These are phyloP conservation scores for Oscheius sp. DNA, from an alignment of 2,888 invertebrate species.

Conservation along the genomic window DNA sequence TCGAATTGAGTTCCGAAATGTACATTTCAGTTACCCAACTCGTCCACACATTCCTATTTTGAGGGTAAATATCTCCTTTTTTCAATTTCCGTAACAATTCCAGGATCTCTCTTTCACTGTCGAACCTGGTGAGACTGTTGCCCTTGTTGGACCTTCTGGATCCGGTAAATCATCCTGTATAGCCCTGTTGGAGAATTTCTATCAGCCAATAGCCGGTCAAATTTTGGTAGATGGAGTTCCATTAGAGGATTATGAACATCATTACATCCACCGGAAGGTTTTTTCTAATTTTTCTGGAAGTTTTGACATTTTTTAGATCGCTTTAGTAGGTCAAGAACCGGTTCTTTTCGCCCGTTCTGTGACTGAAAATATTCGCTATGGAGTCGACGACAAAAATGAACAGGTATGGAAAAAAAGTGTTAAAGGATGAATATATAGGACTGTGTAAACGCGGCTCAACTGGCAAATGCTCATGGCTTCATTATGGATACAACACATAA, in stretches of 20 bases:
- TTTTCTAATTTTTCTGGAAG: not conserved
- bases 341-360: constrained; percentile 72
- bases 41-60: constrained; percentile 81
- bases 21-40: constrained; percentile 86
- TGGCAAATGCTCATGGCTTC: constrained; percentile 73
- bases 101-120: constrained; percentile 72
- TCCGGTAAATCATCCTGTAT: constrained; percentile 73
- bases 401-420: constrained; percentile 26
- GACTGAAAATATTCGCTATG: constrained; percentile 67
- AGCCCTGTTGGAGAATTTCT: constrained; percentile 73
- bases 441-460: constrained; percentile 68
- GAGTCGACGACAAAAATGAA: constrained; percentile 53
- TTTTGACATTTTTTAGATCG: constrained; percentile 53
- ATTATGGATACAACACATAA: constrained; percentile 70
- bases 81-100: not conserved
- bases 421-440: constrained; percentile 38
- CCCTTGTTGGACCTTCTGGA: constrained; percentile 72
- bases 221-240: constrained; percentile 71
- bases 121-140: constrained; percentile 72
- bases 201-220: constrained; percentile 70
- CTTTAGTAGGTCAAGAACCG: constrained; percentile 73
- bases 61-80: constrained; percentile 71
- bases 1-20: constrained; percentile 79
- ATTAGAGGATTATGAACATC: constrained; percentile 71
- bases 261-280: constrained; percentile 72